phyloP scores from a whole-genome alignment of 2,888 invertebrate genomes.

The Alsophila aescularia region DNA sequence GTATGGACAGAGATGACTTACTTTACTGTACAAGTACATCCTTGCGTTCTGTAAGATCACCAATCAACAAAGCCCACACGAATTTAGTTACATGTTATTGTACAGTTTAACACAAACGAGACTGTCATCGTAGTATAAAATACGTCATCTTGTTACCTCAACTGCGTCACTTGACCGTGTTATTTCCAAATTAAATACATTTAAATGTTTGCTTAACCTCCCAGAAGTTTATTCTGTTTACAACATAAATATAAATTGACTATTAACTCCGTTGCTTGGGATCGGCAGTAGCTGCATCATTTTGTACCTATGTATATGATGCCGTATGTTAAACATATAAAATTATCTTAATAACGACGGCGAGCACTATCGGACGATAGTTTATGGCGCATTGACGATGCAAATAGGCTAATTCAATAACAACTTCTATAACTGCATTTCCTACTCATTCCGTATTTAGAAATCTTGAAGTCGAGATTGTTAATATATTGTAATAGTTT shows the following conservation, averaged over 20 bases:
- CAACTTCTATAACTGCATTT: slow-evolving; percentile 19
- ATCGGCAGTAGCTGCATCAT: slow-evolving; percentile 10
- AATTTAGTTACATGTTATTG: too few species aligned
- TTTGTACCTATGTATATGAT: slow-evolving; percentile 7
- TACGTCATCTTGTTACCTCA: background rate
- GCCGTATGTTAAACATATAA: slow-evolving; percentile 22
- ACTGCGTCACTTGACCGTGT: slow-evolving; percentile 11
- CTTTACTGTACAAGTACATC: too few species aligned
- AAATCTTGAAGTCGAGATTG: slow-evolving; percentile 24
- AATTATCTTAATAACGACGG: slow-evolving; percentile 16
- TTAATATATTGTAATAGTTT: slow-evolving; percentile 23
- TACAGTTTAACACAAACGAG: too few species aligned
- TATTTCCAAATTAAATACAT: slow-evolving; percentile 23
- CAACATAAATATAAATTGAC: slow-evolving; percentile 19
- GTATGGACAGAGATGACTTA: too few species aligned
- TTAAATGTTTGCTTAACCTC: slow-evolving; percentile 23
- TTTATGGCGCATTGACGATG: slow-evolving; percentile 15
- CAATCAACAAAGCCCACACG: too few species aligned
- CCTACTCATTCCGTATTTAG: slow-evolving; percentile 19
- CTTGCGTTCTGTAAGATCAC: too few species aligned
- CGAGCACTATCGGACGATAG: slow-evolving; percentile 5
- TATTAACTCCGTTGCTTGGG: slow-evolving; percentile 16
- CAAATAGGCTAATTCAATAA: slow-evolving; percentile 24
- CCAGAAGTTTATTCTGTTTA: slow-evolving; percentile 17
- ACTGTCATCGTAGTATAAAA: background rate